Base-by-base conservation (phyloP, 2,888 invertebrate species). In the Macrophya alboannulata region DNA sequence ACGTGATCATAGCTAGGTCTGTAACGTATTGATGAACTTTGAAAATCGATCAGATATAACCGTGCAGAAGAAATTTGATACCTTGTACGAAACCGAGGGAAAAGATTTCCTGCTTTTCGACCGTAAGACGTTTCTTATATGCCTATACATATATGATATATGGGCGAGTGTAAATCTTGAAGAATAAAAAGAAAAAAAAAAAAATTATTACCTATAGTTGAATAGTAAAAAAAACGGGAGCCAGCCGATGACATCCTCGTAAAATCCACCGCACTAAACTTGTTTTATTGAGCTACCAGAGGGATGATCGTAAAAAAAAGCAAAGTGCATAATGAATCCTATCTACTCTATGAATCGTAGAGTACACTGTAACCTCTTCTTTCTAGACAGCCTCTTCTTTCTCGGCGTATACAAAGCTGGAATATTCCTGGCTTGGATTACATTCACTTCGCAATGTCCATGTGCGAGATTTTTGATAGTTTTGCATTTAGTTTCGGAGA, bases 251-350 rank as follows among this genome's bases (percentile, higher is more conserved):
- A 76, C 76, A 76, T 62, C 48, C 10, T 76, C 76, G 76, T 76
- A 76, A 76, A 76, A 76, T 76, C 76, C 12, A 76, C 43, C 76
- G 45, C 76, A 76, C 76, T 90, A 90, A 91, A 91, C 89, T 90
- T 89, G 89, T 90, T 92, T 91, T 91, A 92, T 92, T 89, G 89
- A 86, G 87, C 89, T 90, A 90, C 91, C 90, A 90, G 91, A 91
- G 90, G 86, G 86, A 79, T 83, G 84, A 84, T 87, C 87, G 87
- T 87, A 88, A 89, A 89, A 88, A 88, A 88, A 87, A 8, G 85
- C 86, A 83, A 88, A 86, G 89, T 90, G 89, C 89, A 91, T 91
- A 90, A 91, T 89, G 87, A 76, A 76, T 43, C 48, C 48, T 25
- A 48, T 48, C 76, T 25, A 43, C 71, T 71, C 71, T 40, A 71